A percentile compares a stretch with the other conserved stretches of the same genome.
phyloP scores from a whole-genome alignment of 2,797 vertebrate genomes.

The Trematomus bernacchii region DNA sequence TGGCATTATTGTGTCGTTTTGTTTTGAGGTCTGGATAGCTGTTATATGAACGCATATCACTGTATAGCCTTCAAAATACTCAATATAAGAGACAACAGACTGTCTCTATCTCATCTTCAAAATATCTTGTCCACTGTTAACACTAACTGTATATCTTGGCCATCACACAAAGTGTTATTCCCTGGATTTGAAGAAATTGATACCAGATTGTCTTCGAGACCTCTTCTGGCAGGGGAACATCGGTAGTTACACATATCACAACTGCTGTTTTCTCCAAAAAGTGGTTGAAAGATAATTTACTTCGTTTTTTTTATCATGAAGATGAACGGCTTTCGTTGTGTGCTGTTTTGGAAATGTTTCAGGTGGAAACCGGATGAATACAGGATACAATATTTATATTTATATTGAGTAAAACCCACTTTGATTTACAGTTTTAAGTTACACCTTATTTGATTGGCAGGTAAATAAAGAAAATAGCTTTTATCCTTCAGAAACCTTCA shows the following conservation, averaged over 20 bases:
- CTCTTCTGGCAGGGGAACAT: constrained; percentile 84
- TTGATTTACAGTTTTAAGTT: constrained; percentile 84
- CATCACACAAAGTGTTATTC: constrained; percentile 86
- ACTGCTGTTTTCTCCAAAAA: constrained; percentile 73
- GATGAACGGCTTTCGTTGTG: constrained; percentile 86
- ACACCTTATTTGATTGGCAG: constrained; percentile 69
- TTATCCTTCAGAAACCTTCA: constrained; percentile 79
- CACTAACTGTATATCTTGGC: constrained; percentile 90
- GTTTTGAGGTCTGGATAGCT: neutral
- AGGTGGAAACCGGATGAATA: constrained; percentile 84
- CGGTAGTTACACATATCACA: constrained; percentile 78
- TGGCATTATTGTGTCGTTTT: constrained; percentile 10
- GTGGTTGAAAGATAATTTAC: constrained; percentile 85
- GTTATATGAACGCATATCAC: constrained; percentile 47
- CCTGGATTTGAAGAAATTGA: constrained; percentile 90
- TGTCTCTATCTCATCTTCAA: constrained; percentile 88
- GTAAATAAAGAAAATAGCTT: constrained; percentile 77
- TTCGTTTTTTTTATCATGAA: constrained; percentile 78
- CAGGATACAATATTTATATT: constrained; percentile 84
- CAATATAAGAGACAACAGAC: constrained; percentile 71
- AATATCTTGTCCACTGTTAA: constrained; percentile 88
- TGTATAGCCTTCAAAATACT: constrained; percentile 48
- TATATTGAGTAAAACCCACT: constrained; percentile 17
- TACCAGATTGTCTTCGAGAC: constrained; percentile 86
- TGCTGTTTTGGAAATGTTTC: constrained; percentile 83